Evolutionary conservation across 2,888 invertebrate species (phyloP), one percentile per base, ranked within the genome.

Genomic region (Anticlea derivata): DNA sequence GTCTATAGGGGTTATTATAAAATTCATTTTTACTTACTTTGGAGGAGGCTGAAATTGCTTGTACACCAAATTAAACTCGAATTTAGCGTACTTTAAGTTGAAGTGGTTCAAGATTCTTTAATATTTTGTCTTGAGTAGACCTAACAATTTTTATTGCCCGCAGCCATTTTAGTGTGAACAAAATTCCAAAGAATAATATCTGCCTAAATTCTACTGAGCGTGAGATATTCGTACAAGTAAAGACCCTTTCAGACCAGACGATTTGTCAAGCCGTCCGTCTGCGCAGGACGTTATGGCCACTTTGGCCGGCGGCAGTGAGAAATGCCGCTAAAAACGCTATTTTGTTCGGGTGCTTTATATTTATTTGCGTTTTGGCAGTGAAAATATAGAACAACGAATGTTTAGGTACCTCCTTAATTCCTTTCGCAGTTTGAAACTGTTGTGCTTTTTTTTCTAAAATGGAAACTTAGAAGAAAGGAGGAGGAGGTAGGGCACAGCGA

Each of bases 211-310:
- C 26, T 17, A 35, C 45, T 46, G 30, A 47, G 7, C 29, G 39
- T 48, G 48, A 48, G 38, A 43, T 48, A 48, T 34, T 43, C 35
- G 34, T 20, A 27, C 38, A 45, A 17, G 40, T 41, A 48, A 50
- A 47, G 39, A 45, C 45, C 41, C 34, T 51, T 50, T 46, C 23
- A 38, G 38, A 38, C 43, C 33, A 12, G 27, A 20, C 33, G 46
- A 60, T 60, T 56, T 54, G 50, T 56, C 51, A 50, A 17, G 38
- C 22, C 30, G 48, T 45, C 49, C 33, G 50, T 52, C 55, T 60
- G 60, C 27, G 33, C 5, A 23, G 12, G 51, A 57, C 57, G 48
- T 60, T 53, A 60, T 50, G 50, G 48, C 52, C 48, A 48, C 55
- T 50, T 34, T 31, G 24, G 27, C 24, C 45, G 29, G 27, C 38